Evolutionary conservation across 2,797 vertebrate species (phyloP).

Genomic region (Anguilla marmorata): DNA sequence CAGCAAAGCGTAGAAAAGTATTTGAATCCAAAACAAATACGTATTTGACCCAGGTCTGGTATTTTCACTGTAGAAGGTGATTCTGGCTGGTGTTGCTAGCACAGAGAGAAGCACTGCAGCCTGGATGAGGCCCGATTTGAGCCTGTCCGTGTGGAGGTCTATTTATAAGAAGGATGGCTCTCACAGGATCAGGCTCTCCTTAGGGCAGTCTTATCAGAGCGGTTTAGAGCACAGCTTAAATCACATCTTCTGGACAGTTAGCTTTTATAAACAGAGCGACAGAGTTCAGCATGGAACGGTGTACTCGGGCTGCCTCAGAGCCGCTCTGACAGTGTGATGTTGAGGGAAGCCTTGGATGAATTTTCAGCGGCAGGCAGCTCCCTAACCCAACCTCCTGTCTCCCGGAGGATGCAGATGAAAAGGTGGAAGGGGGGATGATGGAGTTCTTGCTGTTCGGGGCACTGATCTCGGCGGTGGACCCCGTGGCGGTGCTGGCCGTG

Average conservation of each 20-base stretch:
- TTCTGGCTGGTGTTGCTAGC: neutral
- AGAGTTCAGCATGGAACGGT: neutral
- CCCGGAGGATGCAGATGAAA: constrained; percentile 66
- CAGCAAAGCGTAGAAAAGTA: too few relatives aligned
- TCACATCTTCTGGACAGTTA: neutral
- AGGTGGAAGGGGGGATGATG: constrained; percentile 85
- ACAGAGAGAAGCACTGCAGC: neutral
- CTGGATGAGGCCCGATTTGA: neutral
- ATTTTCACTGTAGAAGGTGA: too few relatives aligned
- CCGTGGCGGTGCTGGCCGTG: constrained; percentile 89
- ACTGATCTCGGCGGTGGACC: constrained; percentile 92
- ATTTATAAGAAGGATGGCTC: neutral
- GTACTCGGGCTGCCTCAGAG: neutral
- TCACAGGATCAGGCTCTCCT: neutral
- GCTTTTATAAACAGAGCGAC: neutral
- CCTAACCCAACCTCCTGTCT: neutral
- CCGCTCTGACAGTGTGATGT: neutral
- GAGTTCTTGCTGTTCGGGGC: constrained; percentile 94
- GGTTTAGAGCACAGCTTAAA: neutral
- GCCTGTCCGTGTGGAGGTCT: neutral
- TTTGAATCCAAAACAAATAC: too few relatives aligned
- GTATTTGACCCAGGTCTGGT: too few relatives aligned
- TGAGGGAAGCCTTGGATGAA: neutral
- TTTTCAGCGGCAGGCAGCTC: neutral
- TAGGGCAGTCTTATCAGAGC: neutral